Base-by-base conservation (phyloP, 2,113 vertebrate species). In the Megalops atlanticus region DNA sequence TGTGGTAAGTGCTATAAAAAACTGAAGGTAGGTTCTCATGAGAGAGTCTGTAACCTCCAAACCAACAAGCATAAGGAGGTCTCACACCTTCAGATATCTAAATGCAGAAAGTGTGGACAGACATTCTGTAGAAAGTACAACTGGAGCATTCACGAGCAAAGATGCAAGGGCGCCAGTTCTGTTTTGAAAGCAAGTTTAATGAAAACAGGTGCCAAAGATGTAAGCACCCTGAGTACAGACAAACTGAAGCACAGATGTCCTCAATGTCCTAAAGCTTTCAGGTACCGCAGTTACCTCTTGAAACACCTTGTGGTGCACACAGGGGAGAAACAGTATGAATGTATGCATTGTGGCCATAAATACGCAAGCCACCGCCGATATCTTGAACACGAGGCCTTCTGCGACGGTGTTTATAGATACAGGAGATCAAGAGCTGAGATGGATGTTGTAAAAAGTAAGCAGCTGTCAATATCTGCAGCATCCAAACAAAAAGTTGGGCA, bases 1-100 rank as follows among this genome's bases (percentile, higher is more conserved):
- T 95, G 94, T 85, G 86, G 86, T 2, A 88, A 88, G 80, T 93
- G 73, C 84, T 95, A 74, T 84, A 92, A 89, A 40, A n/a, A 3
- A 18, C 85, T 54, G 72, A 91, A 88, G 84, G 41, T 92, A 12
- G 33, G 11, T 11, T 68, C 73, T 36, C 94, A 94, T 83, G 52
- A 80, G 49, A 85, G 0, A 24, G 40, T 70, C 0, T 93, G 91
- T 15, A 1, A 1, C 0, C 38, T 3, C 35, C 71, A 39, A 10
- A 24, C 38, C 35, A 33, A 41, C 0, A 73, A 31, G 58, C 0
- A 76, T 8, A 74, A 43, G 3, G 45, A 82, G 21, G 31, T 80
- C 73, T 24, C 74, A 12, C 36, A 3, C 18, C 24, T n/a, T 70
- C n/a, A 31, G 2, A 38, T 83, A 38, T 64, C 54, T 49, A 4